These are phyloP conservation scores for Drosophila pseudotalamancana DNA, from an alignment of 2,888 invertebrate species.

Conservation along the genomic window DNA sequence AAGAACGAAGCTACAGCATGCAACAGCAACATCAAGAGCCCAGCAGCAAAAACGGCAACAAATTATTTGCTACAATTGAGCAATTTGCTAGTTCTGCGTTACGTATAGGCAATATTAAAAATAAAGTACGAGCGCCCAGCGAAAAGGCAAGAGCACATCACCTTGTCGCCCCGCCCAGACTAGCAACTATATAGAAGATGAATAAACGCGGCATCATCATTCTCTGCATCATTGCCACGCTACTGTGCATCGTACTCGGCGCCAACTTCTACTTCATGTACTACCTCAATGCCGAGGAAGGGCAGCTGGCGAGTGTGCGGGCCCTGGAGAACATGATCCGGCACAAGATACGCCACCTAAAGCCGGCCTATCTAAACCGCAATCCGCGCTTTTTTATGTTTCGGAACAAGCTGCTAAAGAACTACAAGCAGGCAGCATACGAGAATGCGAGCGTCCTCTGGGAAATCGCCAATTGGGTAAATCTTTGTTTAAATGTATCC, in stretches of 20 bases:
- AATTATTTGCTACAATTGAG: slow-evolving; percentile 63
- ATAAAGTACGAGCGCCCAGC: slow-evolving; percentile 70
- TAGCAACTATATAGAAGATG: slow-evolving; percentile 43
- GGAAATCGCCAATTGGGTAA: slow-evolving; percentile 85
- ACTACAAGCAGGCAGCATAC: slow-evolving; percentile 81
- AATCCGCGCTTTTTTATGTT: slow-evolving; percentile 84
- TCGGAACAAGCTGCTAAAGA: slow-evolving; percentile 82
- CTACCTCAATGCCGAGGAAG: slow-evolving; percentile 83
- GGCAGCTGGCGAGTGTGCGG: slow-evolving; percentile 84
- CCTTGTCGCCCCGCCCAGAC: slow-evolving; percentile 27
- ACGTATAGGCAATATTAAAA: slow-evolving; percentile 69
- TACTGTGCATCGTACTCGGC: slow-evolving; percentile 76
- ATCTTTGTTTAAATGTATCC: slow-evolving; percentile 22
- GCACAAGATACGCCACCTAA: slow-evolving; percentile 82
- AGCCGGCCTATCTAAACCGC: slow-evolving; percentile 83
- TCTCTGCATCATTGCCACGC: slow-evolving; percentile 75
- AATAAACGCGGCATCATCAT: slow-evolving; percentile 82
- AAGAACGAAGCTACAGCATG: slow-evolving; percentile 58
- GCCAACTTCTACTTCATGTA: slow-evolving; percentile 84
- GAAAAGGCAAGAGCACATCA: slow-evolving; percentile 35
- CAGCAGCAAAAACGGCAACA: slow-evolving; percentile 39
- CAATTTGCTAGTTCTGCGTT: slow-evolving; percentile 61
- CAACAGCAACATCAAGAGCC: slow-evolving; percentile 46
- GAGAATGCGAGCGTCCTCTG: slow-evolving; percentile 85
- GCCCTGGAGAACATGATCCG: slow-evolving; percentile 83